A percentile compares a stretch with the other conserved stretches of the same genome.
Conservation (phyloP, 92 coral and sea anemone species). For the Virgularia gustaviana region DNA sequence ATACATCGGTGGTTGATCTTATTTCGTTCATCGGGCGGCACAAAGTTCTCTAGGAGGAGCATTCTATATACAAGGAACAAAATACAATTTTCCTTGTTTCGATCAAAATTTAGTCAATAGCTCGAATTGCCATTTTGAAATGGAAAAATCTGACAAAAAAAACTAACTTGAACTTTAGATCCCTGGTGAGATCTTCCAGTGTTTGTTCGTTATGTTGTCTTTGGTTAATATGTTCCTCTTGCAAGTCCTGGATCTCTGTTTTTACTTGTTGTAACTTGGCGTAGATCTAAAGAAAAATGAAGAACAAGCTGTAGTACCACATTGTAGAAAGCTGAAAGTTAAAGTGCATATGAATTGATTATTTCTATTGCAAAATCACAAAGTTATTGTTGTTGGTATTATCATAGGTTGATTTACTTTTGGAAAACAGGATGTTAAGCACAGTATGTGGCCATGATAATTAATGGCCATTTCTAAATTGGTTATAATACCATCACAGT, state of each 20-base stretch:
- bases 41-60: slow-evolving; percentile 79
- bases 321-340: neutral
- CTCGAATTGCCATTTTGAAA: neutral
- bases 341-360: neutral
- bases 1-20: slow-evolving; percentile 73
- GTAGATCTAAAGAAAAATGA: slow-evolving; percentile 58
- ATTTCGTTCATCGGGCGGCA: slow-evolving; percentile 80
- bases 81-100: neutral
- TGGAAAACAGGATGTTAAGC: no score
- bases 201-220: slow-evolving; percentile 89
- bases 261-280: slow-evolving; percentile 81
- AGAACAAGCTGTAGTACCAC: neutral
- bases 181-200: slow-evolving; percentile 86
- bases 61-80: slow-evolving; percentile 45
- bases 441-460: no score
- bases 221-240: slow-evolving; percentile 81
- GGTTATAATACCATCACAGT: no score
- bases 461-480: no score
- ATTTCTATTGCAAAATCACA: neutral
- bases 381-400: no score
- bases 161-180: slow-evolving; percentile 83
- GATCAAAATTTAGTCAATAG: neutral
- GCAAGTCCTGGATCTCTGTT: slow-evolving; percentile 83
- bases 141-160: neutral
- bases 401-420: no score